phyloP scores from a whole-genome alignment of 2,113 vertebrate genomes.

The Xenopus borealis region DNA sequence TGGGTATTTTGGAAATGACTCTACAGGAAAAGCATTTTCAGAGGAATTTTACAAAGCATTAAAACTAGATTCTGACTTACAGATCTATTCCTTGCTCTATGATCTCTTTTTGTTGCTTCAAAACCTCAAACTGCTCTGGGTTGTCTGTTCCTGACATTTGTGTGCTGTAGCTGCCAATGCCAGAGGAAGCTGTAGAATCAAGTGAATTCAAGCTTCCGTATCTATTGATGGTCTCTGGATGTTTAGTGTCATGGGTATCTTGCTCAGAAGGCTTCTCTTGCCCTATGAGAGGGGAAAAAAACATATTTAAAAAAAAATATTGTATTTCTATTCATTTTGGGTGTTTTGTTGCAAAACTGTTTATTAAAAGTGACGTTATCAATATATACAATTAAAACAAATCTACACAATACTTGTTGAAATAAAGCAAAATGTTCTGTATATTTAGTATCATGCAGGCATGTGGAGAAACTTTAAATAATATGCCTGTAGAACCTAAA shows the following conservation, averaged over 20 bases:
- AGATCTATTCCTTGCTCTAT: conserved; percentile 98
- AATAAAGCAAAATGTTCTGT: too few species aligned
- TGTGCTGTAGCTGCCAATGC: conserved; percentile 97
- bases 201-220: conserved; percentile 97
- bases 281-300: conserved; percentile 65
- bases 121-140: conserved; percentile 97
- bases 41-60: too few species aligned
- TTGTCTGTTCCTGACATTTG: conserved; percentile 99
- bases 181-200: conserved; percentile 97
- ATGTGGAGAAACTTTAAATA: too few species aligned
- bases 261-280: conserved; percentile 94
- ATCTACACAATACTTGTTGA: too few species aligned
- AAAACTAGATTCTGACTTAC: conserved; percentile 66
- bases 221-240: conserved; percentile 95
- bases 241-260: conserved; percentile 88
- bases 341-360: too few species aligned
- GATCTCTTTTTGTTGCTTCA: conserved; percentile 99
- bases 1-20: too few species aligned
- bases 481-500: too few species aligned
- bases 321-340: too few species aligned
- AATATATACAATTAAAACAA: too few species aligned
- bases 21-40: too few species aligned
- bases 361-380: too few species aligned
- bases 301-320: background rate
- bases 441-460: too few species aligned